Evolutionary conservation across 2,888 invertebrate genomes (phyloP).

Genomic region (Ariolimax columbianus): DNA sequence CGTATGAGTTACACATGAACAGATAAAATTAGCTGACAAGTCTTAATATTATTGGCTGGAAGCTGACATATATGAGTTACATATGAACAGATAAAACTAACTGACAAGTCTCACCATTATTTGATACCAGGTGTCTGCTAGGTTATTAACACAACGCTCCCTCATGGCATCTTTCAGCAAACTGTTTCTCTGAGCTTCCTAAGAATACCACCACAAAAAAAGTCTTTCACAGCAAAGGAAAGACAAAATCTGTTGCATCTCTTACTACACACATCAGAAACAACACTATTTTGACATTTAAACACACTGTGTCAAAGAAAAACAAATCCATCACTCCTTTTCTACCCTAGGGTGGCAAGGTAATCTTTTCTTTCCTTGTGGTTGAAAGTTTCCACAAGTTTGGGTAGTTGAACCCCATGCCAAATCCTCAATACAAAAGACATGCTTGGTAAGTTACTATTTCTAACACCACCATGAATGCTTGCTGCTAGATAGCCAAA

Average conservation of each 20-base stretch:
- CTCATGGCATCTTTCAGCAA: slow-evolving; percentile 82
- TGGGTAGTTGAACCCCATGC: no score
- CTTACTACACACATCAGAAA: not conserved
- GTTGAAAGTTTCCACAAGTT: no score
- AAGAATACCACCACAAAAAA: not conserved
- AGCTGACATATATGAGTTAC: no score
- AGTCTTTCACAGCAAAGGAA: not conserved
- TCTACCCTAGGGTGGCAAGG: no score
- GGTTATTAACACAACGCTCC: slow-evolving; percentile 80
- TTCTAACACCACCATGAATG: no score
- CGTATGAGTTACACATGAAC: no score
- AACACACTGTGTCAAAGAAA: not conserved
- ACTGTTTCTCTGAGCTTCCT: slow-evolving; percentile 80
- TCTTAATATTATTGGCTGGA: slow-evolving; percentile 81
- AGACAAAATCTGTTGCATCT: not conserved
- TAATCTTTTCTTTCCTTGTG: no score
- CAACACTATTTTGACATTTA: not conserved
- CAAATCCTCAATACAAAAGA: no score
- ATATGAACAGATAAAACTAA: not conserved
- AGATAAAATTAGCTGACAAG: no score
- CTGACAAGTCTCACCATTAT: slow-evolving; percentile 79
- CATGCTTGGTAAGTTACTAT: no score
- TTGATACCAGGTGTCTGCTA: slow-evolving; percentile 82
- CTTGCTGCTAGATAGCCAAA: no score
- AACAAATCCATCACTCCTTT: no score